phyloP scores from a whole-genome alignment of 2,113 vertebrate genomes.

The Tragelaphus imberbis region DNA sequence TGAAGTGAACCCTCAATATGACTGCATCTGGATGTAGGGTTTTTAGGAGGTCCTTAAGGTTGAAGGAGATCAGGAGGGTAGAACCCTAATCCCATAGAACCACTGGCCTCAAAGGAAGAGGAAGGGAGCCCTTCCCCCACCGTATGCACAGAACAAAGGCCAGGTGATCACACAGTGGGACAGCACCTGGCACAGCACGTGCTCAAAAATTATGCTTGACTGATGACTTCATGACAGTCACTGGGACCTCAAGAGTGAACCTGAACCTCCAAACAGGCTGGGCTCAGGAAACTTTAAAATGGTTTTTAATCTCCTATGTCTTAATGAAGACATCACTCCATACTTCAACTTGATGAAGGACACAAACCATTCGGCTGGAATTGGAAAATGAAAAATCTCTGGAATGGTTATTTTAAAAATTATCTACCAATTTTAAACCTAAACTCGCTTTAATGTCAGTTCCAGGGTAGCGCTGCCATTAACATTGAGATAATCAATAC shows the following conservation, averaged over 20 bases:
- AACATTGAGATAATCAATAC: not conserved
- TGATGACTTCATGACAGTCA: not conserved
- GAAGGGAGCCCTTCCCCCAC: not conserved
- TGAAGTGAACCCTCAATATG: not conserved
- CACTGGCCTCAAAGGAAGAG: not conserved
- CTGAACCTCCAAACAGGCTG: not conserved
- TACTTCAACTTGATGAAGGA: not conserved
- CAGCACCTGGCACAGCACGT: rapidly evolving
- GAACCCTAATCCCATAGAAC: not conserved
- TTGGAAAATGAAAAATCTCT: not conserved
- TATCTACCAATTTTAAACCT: not conserved
- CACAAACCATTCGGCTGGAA: not conserved
- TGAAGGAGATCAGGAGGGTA: not conserved
- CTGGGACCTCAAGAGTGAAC: not conserved
- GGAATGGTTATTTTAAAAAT: not conserved
- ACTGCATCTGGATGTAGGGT: not conserved
- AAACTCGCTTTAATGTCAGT: not conserved
- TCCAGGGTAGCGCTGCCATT: not conserved
- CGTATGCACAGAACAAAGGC: not conserved
- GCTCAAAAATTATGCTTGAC: not conserved
- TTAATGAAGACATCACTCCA: not conserved
- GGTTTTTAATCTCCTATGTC: not conserved
- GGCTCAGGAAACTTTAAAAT: not conserved
- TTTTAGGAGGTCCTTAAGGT: not conserved
- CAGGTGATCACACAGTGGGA: not conserved